phyloP scores from a whole-genome alignment of 2,797 vertebrate genomes.

The Decapterus maruadsi region DNA sequence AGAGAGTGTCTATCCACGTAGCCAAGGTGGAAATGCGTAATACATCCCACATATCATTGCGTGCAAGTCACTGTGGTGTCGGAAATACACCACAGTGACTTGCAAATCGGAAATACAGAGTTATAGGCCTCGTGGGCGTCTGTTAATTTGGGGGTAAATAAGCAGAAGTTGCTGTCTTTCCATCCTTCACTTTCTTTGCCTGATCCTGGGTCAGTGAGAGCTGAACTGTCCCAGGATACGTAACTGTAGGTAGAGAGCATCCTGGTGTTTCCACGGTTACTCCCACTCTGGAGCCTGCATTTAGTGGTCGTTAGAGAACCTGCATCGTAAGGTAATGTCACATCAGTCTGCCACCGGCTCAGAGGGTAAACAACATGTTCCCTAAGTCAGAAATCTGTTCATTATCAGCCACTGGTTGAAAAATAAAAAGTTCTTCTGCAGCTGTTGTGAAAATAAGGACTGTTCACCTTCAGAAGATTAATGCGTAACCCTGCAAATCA shows the following conservation, averaged over 20 bases:
- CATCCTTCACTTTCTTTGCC: constrained; percentile 18
- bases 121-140: neutral
- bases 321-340: neutral
- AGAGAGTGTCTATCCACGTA: constrained; percentile 34
- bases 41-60: constrained; percentile 54
- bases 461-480: neutral
- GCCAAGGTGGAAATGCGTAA: constrained; percentile 49
- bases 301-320: neutral
- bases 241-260: constrained; percentile 5
- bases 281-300: neutral
- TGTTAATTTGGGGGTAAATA: constrained; percentile 33
- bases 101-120: constrained; percentile 30
- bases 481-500: neutral
- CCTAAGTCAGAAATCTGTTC: neutral
- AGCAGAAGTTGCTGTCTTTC: neutral
- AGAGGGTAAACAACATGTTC: neutral
- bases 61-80: constrained; percentile 38
- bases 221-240: neutral
- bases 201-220: neutral
- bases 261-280: constrained; percentile 1
- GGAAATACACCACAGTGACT: constrained; percentile 4
- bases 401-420: neutral
- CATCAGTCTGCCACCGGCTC: neutral
- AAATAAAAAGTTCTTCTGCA: neutral
- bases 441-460: neutral